Evolutionary conservation across 2,797 vertebrate genomes (phyloP), one percentile per base, ranked within the genome.

Genomic region (Halcyon smyrnensis): DNA sequence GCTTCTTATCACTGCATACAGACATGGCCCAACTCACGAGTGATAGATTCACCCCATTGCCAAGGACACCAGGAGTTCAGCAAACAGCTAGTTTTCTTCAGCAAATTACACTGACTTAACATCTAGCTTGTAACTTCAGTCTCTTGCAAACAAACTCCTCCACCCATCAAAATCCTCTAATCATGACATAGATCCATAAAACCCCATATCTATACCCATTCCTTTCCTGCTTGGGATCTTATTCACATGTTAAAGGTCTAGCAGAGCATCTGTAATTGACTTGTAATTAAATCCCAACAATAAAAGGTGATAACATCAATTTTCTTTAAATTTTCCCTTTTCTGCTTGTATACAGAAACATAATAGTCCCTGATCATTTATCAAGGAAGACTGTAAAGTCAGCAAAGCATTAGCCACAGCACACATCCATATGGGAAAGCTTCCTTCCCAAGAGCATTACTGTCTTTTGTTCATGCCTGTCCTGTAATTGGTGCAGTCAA

Each of bases 401-500:
- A 79, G 87, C 73, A 63, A 79, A 91, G 30, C 28, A 54, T 64
- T 67, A 86, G 71, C 64, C 13, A 65, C 36, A 30, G 63, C 51
- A 81, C 48, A 73, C 12, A 83, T 75, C 83, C 91, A 84, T 95
- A 92, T 59, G 95, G 73, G 83, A 68, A 97, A 89, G 78, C 19
- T 88, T 81, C 67, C 76, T 81, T 95, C 93, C 97, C 76, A 75
- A 51, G 69, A 96, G 87, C 93, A 87, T 64, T 73, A 11, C 27
- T 88, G 87, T 97, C 75, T 97, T 97, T 95, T 95, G 41, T 95
- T 94, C 78, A 87, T 79, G 95, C 90, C 93, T 91, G 51, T 90
- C 71, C 48, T 43, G 76, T 93, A 96, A 96, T 95, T 83, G 93
- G 87, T 81, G 62, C 84, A 95, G 80, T 79, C 88, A 94, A 96